Evolutionary conservation across 1,140 invertebrate genomes (phyloP).

Genomic region (Drosophila sproati): DNA sequence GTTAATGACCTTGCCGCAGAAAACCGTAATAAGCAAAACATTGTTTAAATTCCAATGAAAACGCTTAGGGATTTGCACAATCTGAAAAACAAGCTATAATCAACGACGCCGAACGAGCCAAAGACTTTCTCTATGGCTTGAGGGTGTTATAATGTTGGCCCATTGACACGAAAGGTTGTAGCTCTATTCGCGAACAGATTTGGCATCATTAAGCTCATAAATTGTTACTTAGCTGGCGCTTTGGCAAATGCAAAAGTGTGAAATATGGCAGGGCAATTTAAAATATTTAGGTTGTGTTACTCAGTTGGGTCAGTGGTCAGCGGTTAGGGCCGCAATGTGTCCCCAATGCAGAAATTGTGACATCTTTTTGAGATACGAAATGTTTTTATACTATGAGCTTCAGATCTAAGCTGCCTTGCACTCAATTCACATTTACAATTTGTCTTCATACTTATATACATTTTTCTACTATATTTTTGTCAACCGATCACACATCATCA

Average conservation of each 20-base stretch:
- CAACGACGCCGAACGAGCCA: slow-evolving; percentile 15
- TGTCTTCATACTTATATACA: slow-evolving; percentile 16
- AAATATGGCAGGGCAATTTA: slow-evolving; percentile 69
- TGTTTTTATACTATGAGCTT: slow-evolving; percentile 26
- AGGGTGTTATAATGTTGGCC: slow-evolving; percentile 66
- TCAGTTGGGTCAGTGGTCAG: slow-evolving; percentile 57
- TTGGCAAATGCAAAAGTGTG: slow-evolving; percentile 64
- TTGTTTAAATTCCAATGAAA: slow-evolving; percentile 53
- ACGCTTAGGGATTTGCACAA: slow-evolving; percentile 63
- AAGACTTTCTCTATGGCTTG: slow-evolving; percentile 69
- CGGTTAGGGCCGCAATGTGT: slow-evolving; percentile 43
- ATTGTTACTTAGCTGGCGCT: slow-evolving; percentile 42
- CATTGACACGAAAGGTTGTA: slow-evolving; percentile 64
- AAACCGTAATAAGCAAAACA: slow-evolving; percentile 33
- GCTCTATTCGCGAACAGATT: slow-evolving; percentile 28
- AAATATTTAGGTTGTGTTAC: slow-evolving; percentile 54
- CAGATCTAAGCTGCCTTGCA: slow-evolving; percentile 42
- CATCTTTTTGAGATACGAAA: slow-evolving; percentile 41
- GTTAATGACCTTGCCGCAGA: slow-evolving; percentile 48
- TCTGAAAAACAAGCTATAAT: slow-evolving; percentile 20
- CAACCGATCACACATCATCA: slow-evolving; percentile 49
- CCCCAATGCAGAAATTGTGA: slow-evolving; percentile 63
- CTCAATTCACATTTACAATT: slow-evolving; percentile 37
- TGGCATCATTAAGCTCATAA: slow-evolving; percentile 70
- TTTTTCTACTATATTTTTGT: slow-evolving; percentile 59